Base-by-base conservation (phyloP, 2,113 vertebrate species). In the Anguilla rostrata region DNA sequence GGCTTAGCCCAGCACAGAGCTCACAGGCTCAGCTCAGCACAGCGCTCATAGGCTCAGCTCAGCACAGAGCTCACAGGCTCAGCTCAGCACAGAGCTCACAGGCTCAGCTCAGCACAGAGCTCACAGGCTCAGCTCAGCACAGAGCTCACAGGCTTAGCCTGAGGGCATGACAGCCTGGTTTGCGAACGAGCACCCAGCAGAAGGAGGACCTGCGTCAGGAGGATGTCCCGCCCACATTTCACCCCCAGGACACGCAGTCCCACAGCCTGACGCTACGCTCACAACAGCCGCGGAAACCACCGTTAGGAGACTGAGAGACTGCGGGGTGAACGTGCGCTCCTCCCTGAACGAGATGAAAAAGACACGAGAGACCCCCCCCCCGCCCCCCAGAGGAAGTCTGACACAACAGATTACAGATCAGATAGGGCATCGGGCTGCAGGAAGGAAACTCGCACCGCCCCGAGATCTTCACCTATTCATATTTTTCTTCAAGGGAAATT, bases 161-260 rank as follows among this genome's bases (percentile, higher is more conserved):
- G n/a, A n/a, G 83, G 26, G 39, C 26, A 39, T 82, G 18, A 34
- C 81, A 16, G 41, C 41, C 39, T 18, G 4, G 20, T 12, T 7
- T 53, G 60, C 7, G 22, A 20, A 66, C 20, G 20, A 66, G 60
- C 60, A 26, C 7, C 18, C 4, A 43, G 16, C 39, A 22, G 60
- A 84, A 43, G 39, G 40, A 43, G 39, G 60, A 75, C 26, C 63
- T 84, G 60, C 63, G 60, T 71, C 83, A 84, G 22, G 34, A 63
- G 57, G 12, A 40, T 22, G 83, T 7, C 66, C 83, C 11, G 15
- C 1, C 20, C 66, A 41, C 16, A 12, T 39, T 20, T 78, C 40
- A 18, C 16, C 41, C 34, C 43, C 41, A 46, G 60, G 29, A 20
- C 60, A 66, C 18, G 20, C 6, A 60, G 18, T 60, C 57, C 12